These are phyloP conservation scores for Epinotia bilunana DNA, from an alignment of 2,888 invertebrate genomes.

Conservation along the genomic window DNA sequence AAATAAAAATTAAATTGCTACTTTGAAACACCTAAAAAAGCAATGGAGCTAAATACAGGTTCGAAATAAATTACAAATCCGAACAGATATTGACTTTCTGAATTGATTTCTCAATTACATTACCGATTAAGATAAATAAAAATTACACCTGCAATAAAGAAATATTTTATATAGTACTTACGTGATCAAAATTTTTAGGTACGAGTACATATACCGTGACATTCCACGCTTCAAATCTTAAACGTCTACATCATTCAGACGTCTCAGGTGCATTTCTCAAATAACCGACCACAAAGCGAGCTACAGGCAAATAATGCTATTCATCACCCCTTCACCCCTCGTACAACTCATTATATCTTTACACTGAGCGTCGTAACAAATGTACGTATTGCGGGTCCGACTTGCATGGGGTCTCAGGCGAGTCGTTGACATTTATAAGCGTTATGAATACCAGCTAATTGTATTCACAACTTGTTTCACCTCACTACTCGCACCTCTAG, in stretches of 20 bases:
- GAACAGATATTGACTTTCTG: conserved; percentile 7
- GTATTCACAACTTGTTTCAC: not conserved
- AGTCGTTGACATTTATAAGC: not conserved
- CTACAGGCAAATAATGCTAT: conserved; percentile 7
- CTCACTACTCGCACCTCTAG: not conserved
- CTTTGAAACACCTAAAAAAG: conserved; percentile 8
- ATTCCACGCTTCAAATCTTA: not conserved
- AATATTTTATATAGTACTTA: too few species aligned
- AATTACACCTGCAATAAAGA: not conserved
- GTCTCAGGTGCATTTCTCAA: not conserved
- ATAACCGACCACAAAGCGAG: not conserved
- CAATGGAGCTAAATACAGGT: conserved; percentile 4
- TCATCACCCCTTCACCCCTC: not conserved
- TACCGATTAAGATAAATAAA: not conserved
- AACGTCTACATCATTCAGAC: not conserved
- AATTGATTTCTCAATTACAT: not conserved
- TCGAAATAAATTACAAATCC: not conserved
- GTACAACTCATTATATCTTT: not conserved
- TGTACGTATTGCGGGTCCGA: not conserved
- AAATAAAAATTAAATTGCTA: not conserved
- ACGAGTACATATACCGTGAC: too few species aligned
- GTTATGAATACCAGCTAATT: not conserved
- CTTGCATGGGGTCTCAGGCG: not conserved
- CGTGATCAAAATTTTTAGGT: too few species aligned
- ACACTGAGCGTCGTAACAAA: not conserved